Evolutionary conservation across 2,113 vertebrate species (phyloP), one percentile per base, ranked within the genome.

Genomic region (Gadus chalcogrammus): DNA sequence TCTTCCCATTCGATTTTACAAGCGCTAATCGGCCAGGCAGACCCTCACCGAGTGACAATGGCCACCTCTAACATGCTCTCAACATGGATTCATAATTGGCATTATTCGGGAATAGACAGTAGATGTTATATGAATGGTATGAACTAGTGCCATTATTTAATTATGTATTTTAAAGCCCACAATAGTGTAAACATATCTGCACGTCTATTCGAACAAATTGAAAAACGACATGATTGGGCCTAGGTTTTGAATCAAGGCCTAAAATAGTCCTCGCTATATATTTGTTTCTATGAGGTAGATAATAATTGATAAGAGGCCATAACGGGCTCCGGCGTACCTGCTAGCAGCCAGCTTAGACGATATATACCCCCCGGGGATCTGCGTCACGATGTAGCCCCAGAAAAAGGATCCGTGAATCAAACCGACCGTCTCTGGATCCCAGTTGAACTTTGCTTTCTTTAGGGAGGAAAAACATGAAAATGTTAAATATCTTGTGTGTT

Each of bases 351-450:
- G 90, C 78, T 96, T 92, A 17, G 97, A 98, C 2, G 93, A 96
- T 71, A 99, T 99, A 75, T 97, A 99, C 67, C 97, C 97, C 63
- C 97, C 97, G 0, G 97, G 97, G 86, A 99, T 98, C 82, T 99
- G 97, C 3, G 97, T 99, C 87, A 99, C 94, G 72, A 99, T 99
- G 86, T 99, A 99, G 0, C 97, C 97, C 95, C 96, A 99, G 88
- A 99, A 99, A 88, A 99, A 99, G 0, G 97, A 99, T 20, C 97
- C 97, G 52, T 99, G 97, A 80, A 99, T 99, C 95, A 99, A 91
- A 18, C 97, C 97, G 4, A 99, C 96, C 0, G 93, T 97, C 83
- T 99, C 96, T 0, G 97, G 96, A 78, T 99, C 96, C 97, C 97
- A 99, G 69, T 96, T 97, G 88, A 99, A 99, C 86, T 96, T 96